Evolutionary conservation across 2,797 vertebrate species (phyloP).

Genomic region (Thalassophryne amazonica): DNA sequence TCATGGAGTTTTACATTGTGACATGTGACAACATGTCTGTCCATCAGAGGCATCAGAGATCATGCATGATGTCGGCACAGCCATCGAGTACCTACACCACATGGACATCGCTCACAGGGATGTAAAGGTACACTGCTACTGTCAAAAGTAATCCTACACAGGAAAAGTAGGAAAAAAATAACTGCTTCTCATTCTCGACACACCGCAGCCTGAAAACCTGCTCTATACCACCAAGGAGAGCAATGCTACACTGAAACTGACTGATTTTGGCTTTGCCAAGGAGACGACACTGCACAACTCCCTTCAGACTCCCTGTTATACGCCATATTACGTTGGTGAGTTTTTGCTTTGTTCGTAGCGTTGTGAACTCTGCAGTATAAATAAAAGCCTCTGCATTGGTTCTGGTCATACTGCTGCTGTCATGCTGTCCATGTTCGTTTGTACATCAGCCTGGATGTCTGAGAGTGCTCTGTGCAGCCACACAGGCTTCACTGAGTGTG

Average conservation of each 20-base stretch:
- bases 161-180: background rate
- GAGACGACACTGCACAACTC: conserved; percentile 89
- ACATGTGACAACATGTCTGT: background rate
- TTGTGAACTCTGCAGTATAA: background rate
- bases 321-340: conserved; percentile 96
- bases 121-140: conserved; percentile 83
- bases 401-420: background rate
- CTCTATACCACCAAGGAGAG: conserved; percentile 90
- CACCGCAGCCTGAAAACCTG: conserved; percentile 90
- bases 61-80: conserved; percentile 91
- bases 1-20: background rate
- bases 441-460: background rate
- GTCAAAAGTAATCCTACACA: background rate
- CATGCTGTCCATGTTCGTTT: conserved; percentile 5
- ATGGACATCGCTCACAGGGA: conserved; percentile 94
- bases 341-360: conserved; percentile 13
- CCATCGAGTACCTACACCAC: conserved; percentile 89
- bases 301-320: conserved; percentile 94
- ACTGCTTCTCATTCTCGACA: background rate
- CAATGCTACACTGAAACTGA: conserved; percentile 88
- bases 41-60: conserved; percentile 89
- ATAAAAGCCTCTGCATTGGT: no score
- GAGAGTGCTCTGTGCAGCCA: background rate
- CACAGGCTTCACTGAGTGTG: background rate
- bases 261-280: conserved; percentile 96